Evolutionary conservation across 2,888 invertebrate genomes (phyloP).

Genomic region (Morinoia aosen): DNA sequence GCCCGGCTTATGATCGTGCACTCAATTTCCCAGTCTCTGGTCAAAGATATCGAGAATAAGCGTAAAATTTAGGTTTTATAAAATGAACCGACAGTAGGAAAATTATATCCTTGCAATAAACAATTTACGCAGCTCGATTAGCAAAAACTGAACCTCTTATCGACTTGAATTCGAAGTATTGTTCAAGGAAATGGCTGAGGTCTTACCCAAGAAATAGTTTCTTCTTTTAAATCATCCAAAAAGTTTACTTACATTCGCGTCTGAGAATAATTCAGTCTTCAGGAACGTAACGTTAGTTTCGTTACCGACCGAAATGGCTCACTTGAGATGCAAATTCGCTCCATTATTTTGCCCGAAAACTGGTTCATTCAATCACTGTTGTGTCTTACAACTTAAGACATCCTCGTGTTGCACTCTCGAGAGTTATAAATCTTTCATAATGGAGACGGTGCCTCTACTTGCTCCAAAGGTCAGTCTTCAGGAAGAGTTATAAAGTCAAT

Average conservation of each 20-base stretch:
- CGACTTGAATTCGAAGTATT: too few species aligned
- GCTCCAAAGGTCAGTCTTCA: background rate
- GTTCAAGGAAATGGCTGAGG: too few species aligned
- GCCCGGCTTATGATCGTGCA: background rate
- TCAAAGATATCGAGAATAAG: too few species aligned
- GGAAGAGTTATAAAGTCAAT: background rate
- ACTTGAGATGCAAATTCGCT: slow-evolving; percentile 46
- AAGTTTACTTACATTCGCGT: background rate
- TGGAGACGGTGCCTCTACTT: background rate
- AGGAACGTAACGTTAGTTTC: background rate
- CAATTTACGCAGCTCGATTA: too few species aligned
- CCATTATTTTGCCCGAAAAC: slow-evolving; percentile 32
- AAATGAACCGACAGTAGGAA: too few species aligned
- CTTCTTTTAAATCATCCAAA: background rate
- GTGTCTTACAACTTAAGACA: slow-evolving; percentile 52
- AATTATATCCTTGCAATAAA: too few species aligned
- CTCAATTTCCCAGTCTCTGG: background rate
- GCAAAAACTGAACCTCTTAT: too few species aligned
- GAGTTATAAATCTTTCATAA: slow-evolving; percentile 37
- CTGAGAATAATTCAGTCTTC: background rate
- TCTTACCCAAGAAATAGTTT: background rate
- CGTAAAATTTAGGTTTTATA: too few species aligned
- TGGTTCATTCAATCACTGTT: slow-evolving; percentile 52
- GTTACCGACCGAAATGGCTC: background rate
- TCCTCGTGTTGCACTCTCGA: background rate